Evolutionary conservation across 1,140 invertebrate species (phyloP).

Genomic region (Manduca sexta): DNA sequence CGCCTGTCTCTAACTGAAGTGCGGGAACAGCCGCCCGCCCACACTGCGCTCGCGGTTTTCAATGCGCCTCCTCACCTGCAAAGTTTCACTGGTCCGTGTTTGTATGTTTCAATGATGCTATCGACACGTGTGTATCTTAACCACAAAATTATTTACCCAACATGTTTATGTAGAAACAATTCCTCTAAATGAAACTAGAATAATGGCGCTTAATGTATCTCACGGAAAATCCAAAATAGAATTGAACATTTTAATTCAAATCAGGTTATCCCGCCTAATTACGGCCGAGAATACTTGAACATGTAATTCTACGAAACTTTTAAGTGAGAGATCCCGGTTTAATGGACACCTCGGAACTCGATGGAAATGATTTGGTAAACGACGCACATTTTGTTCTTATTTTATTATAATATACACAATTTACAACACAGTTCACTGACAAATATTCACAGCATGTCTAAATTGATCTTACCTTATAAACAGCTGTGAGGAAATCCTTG

Average conservation of each 20-base stretch:
- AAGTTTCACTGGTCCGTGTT: constrained; percentile 38
- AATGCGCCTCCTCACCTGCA: constrained; percentile 44
- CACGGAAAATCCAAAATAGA: not conserved
- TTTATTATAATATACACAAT: not conserved
- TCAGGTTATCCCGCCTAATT: not conserved
- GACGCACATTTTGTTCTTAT: too few species aligned
- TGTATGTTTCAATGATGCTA: constrained; percentile 16
- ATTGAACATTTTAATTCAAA: not conserved
- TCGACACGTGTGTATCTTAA: constrained; percentile 7
- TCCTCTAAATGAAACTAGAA: not conserved
- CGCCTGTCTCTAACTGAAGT: constrained; percentile 60
- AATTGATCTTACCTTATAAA: constrained; percentile 32
- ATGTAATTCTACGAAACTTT: too few species aligned
- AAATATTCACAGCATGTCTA: not conserved
- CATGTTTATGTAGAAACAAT: not conserved
- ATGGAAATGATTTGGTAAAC: too few species aligned
- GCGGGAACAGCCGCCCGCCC: constrained; percentile 41
- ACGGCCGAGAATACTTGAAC: too few species aligned
- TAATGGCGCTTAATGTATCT: too few species aligned
- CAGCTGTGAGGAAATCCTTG: constrained; percentile 38
- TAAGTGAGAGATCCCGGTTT: too few species aligned
- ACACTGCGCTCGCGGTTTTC: constrained; percentile 31
- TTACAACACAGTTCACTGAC: not conserved
- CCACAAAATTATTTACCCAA: constrained; percentile 1
- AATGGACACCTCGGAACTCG: too few species aligned